Percentiles rank a stretch among this genome's conserved stretches.
Evolutionary conservation across 2,113 vertebrate genomes (phyloP).

Genomic region (Dipodomys merriami): DNA sequence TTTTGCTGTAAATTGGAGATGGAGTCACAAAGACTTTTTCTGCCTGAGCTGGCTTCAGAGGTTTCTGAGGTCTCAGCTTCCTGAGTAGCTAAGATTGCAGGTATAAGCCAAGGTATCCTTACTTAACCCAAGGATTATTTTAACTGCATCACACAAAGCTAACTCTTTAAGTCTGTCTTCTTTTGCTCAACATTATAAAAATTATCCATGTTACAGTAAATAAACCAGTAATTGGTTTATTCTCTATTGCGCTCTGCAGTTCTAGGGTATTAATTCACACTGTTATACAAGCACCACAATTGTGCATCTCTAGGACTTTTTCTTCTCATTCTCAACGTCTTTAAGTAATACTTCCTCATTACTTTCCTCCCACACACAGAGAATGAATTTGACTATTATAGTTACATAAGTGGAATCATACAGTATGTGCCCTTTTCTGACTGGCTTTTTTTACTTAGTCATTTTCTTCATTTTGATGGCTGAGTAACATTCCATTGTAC

Average conservation of each 20-base stretch:
- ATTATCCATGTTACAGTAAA: background rate
- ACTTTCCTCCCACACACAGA: background rate
- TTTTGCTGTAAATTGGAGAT: too few relatives aligned
- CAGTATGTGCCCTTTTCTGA: background rate
- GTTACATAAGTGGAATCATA: background rate
- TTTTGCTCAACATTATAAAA: background rate
- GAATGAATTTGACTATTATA: background rate
- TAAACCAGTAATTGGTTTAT: background rate
- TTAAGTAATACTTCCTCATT: background rate
- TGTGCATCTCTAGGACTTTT: background rate
- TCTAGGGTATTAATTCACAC: background rate
- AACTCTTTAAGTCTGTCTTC: background rate
- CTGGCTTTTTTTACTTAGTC: background rate
- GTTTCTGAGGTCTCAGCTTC: too few relatives aligned
- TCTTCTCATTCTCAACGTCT: slow-evolving; percentile 8
- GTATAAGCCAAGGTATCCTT: too few relatives aligned
- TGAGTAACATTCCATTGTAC: background rate
- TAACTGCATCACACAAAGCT: background rate
- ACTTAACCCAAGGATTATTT: background rate
- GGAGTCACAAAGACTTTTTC: too few relatives aligned
- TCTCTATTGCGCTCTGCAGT: background rate
- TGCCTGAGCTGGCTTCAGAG: too few relatives aligned
- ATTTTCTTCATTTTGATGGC: background rate
- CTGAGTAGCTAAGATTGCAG: too few relatives aligned
- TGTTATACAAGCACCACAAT: background rate